Base-by-base conservation (phyloP, 2,797 vertebrate genomes). In the Artibeus jamaicensis region DNA sequence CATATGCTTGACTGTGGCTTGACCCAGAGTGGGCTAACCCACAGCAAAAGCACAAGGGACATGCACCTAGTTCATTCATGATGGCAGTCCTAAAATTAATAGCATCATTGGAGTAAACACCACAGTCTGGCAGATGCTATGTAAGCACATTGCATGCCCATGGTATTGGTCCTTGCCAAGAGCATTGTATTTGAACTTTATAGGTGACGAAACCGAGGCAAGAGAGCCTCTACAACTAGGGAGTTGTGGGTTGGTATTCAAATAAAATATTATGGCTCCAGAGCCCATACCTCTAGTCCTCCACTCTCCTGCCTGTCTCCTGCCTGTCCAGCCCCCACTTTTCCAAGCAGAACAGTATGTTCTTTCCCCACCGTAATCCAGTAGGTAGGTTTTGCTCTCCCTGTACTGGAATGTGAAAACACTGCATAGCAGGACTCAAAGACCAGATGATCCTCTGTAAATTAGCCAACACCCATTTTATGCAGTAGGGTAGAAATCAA, bases 1-100 rank as follows among this genome's bases (percentile, higher is more conserved):
- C 62, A 85, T 88, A 79, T 77, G 76, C 55, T 65, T 55, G 68
- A 11, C 1, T 0, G 62, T 95, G 97, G 83, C 93, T 97, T 96
- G 96, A 96, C 97, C 96, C 94, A 95, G 91, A 97, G 95, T 55
- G 71, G 95, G 96, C 92, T 87, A 88, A 96, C 94, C 78, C 94
- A 26, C 85, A 78, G 96, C 77, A 91, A 55, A 95, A 94, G 88
- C 92, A 91, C 92, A 81, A 86, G 87, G 96, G 88, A 77, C 59
- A 88, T 73, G 94, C 97, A 97, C 95, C 96, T 94, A 93, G 95
- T 94, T 73, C 5, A 42, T 86, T 84, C 24, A 46, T 9, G 11
- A 10, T 24, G 50, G 37, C 10, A 59, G 86, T 18, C 10, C 6
- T 71, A 34, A 50, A 55, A 55, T 53, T 32, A 39, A 57, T 22